phyloP scores from a whole-genome alignment of 2,113 vertebrate genomes.

The Odocoileus virginianus region DNA sequence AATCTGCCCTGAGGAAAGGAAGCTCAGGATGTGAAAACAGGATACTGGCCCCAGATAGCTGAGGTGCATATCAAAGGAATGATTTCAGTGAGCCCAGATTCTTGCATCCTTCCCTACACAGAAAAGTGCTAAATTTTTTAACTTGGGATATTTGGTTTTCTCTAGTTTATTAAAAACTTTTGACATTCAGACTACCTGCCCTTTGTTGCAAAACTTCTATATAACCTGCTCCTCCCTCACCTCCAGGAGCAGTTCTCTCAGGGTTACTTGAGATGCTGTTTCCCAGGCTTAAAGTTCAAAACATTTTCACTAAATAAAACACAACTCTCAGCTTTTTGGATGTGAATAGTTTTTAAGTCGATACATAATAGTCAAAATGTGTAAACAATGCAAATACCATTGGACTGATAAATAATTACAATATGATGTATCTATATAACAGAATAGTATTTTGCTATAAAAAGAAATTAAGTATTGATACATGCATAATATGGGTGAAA shows the following conservation, averaged over 20 bases:
- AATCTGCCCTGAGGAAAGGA: background rate
- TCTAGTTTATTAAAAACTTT: background rate
- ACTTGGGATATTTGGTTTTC: background rate
- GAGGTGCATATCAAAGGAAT: background rate
- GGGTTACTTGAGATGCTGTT: background rate
- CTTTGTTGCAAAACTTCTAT: background rate
- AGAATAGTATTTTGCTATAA: background rate
- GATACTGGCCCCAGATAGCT: background rate
- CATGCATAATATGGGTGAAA: background rate
- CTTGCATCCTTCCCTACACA: background rate
- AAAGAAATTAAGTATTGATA: background rate
- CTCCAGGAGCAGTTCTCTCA: background rate
- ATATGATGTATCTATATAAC: background rate
- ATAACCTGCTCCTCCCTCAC: background rate
- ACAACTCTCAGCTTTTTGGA: background rate
- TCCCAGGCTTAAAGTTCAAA: background rate
- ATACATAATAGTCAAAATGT: background rate
- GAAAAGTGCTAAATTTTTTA: background rate
- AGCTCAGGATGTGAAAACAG: background rate
- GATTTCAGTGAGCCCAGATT: background rate
- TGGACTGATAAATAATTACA: background rate
- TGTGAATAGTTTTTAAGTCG: background rate
- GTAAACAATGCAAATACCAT: background rate
- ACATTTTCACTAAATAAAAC: background rate
- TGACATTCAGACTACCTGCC: background rate